Evolutionary conservation across 2,113 vertebrate genomes (phyloP).

Genomic region (Leucoraja erinaceus): DNA sequence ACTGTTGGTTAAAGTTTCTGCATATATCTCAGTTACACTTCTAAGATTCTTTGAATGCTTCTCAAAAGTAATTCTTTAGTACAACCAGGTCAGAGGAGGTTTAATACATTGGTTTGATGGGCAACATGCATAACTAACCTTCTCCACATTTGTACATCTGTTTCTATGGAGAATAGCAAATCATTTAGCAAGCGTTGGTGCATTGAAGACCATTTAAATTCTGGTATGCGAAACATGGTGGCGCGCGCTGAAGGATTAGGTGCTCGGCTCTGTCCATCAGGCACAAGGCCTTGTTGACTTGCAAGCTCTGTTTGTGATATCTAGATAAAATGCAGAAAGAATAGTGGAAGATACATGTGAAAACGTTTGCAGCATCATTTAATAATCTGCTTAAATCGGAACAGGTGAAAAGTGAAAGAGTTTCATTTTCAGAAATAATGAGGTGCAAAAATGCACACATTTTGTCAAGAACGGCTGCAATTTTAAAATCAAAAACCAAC

Average conservation of each 20-base stretch:
- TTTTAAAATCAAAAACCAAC: background rate
- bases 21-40: no score
- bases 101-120: background rate
- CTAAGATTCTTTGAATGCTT: no score
- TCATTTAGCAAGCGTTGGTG: conserved; percentile 94
- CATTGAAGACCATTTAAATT: conserved; percentile 92
- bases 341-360: background rate
- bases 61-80: no score
- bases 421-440: background rate
- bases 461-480: background rate
- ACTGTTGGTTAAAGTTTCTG: no score
- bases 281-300: conserved; percentile 50
- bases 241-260: conserved; percentile 59
- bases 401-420: background rate
- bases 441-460: background rate
- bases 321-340: background rate
- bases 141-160: conserved; percentile 97
- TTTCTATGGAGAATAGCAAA: conserved; percentile 92
- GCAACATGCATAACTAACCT: conserved; percentile 61
- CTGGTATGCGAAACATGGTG: conserved; percentile 87
- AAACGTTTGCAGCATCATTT: background rate
- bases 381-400: background rate
- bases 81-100: background rate
- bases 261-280: conserved; percentile 62
- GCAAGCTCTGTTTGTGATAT: background rate